A percentile compares a stretch with the other conserved stretches of the same genome.
phyloP scores from a whole-genome alignment of 2,797 vertebrate genomes.

The Cuculus canorus region DNA sequence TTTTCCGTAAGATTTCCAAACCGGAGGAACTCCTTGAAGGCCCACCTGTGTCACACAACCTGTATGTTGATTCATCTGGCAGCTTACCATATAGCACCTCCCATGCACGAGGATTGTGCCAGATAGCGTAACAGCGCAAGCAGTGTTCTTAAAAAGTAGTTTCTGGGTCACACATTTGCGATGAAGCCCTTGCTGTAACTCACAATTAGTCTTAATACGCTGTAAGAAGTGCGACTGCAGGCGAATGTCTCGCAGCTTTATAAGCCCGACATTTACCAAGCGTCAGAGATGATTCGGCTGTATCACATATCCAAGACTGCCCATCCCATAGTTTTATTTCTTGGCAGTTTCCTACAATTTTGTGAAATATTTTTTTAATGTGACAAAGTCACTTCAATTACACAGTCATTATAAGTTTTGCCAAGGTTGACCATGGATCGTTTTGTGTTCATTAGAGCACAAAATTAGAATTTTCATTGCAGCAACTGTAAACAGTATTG shows the following conservation, averaged over 20 bases:
- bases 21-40: neutral
- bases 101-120: fast-evolving
- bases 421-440: slow-evolving; percentile 79
- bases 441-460: slow-evolving; percentile 85
- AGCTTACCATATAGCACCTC: neutral
- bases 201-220: neutral
- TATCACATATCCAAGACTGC: neutral
- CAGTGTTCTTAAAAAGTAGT: neutral
- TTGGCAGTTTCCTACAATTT: slow-evolving; percentile 71
- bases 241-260: neutral
- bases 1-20: neutral
- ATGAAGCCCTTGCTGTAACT: neutral
- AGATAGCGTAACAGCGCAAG: neutral
- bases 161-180: neutral
- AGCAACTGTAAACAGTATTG: slow-evolving; percentile 78
- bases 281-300: neutral
- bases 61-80: neutral
- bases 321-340: slow-evolving; percentile 60
- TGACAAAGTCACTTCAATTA: slow-evolving; percentile 80
- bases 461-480: slow-evolving; percentile 86
- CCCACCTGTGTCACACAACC: neutral
- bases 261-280: neutral
- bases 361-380: slow-evolving; percentile 72
- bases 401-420: slow-evolving; percentile 80
- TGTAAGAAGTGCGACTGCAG: neutral